phyloP scores from a whole-genome alignment of 2,797 vertebrate species.

The Cygnus olor region DNA sequence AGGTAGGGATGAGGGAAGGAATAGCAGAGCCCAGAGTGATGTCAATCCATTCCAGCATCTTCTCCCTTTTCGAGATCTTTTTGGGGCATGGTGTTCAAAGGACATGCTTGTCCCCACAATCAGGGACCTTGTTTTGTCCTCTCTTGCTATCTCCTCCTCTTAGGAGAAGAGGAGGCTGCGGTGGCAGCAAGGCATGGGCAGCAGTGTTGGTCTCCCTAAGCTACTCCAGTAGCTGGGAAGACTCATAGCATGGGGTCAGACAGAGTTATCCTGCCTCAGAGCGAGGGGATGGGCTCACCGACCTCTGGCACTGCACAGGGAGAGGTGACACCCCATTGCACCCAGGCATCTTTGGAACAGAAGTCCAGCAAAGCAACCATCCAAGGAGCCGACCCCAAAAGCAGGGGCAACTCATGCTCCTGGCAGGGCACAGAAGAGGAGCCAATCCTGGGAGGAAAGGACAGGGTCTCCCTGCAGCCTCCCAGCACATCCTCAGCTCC shows the following conservation, averaged over 20 bases:
- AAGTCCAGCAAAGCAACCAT: neutral
- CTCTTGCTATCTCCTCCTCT: neutral
- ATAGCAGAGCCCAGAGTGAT: too few species aligned
- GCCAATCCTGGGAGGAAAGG: neutral
- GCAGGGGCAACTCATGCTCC: too few species aligned
- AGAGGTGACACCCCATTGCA: neutral
- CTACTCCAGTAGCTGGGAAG: neutral
- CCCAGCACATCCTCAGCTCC: neutral
- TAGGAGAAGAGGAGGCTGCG: neutral
- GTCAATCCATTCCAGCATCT: too few species aligned
- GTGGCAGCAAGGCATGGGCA: neutral
- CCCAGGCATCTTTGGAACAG: neutral
- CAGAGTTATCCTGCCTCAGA: neutral
- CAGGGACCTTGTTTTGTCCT: neutral
- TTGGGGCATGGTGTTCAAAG: neutral
- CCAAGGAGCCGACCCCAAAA: neutral
- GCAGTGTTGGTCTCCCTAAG: neutral
- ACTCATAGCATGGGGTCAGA: fast-evolving
- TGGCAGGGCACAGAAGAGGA: neutral
- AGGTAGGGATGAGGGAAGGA: too few species aligned
- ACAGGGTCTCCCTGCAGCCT: neutral
- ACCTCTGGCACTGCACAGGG: neutral
- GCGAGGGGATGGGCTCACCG: neutral
- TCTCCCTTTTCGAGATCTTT: neutral
- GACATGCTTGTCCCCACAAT: neutral